These are phyloP conservation scores for Furcifer pardalis DNA, from an alignment of 2,797 vertebrate genomes.

Conservation along the genomic window DNA sequence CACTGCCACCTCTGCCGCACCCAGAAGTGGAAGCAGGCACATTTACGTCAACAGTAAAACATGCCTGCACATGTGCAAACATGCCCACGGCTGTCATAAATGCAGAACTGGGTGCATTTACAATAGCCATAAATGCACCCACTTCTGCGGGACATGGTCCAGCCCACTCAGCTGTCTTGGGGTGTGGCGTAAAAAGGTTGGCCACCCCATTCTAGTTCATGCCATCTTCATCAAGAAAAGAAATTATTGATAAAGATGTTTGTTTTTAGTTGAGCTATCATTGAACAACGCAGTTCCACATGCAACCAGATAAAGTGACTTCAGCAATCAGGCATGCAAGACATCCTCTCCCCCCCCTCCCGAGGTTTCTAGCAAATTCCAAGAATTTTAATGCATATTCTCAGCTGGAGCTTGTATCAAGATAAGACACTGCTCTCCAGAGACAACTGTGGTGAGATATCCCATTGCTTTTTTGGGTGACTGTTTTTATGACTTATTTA, in stretches of 20 bases:
- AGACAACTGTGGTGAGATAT: slow-evolving; percentile 39
- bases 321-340: neutral
- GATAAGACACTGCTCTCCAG: neutral
- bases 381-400: slow-evolving; percentile 25
- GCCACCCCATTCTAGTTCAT: no score
- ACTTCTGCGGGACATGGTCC: no score
- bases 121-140: no score
- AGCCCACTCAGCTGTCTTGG: no score
- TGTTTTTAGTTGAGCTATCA: neutral
- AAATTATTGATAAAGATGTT: neutral
- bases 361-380: slow-evolving; percentile 2
- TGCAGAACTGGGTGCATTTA: no score
- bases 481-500: neutral
- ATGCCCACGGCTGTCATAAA: no score
- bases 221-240: neutral
- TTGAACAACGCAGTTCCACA: neutral
- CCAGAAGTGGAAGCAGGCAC: no score
- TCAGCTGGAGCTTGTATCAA: slow-evolving; percentile 26
- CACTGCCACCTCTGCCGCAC: no score
- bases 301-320: neutral
- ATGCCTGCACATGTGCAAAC: no score
- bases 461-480: neutral
- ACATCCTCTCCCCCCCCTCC: neutral
- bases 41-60: no score
- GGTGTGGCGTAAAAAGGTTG: no score